Evolutionary conservation across 2,797 vertebrate species (phyloP), one percentile per base, ranked within the genome.

Genomic region (Erethizon dorsatum): DNA sequence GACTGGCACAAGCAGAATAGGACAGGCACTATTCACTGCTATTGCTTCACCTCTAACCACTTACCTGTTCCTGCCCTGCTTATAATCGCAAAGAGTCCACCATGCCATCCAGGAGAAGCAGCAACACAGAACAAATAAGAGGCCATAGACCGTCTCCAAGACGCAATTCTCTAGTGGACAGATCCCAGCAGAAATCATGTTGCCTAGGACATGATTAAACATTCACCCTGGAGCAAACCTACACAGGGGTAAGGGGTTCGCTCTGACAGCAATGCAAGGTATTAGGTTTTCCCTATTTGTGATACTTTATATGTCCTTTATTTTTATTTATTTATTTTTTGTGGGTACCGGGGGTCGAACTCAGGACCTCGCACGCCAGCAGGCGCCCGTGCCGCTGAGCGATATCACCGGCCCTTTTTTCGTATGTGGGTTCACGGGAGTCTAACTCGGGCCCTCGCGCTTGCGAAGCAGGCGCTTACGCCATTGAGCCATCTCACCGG

Each of bases 181-280:
- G 54, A 13, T 11, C 9, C 8, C 3, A 20, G 7, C 1, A 6
- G 24, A 90, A 52, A 31, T 14, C 65, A 3, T 5, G 11, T 26
- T 5, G 0, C 79, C 61, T 17, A 22, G 17, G 15, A 57, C 41
- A 41, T 0, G 2, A 28, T 59, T n/a, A 14, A 77, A 5, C 12
- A 31, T 20, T 78, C 17, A 10, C 3, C 20, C 9, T 41, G 22
- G 7, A 52, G 59, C 69, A 79, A 20, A n/a, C 26, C 31, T 14
- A 3, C 5, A n/a, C 59, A 0, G 0, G 1, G 28, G 10, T 56
- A 20, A 65, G 2, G 5, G 63, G 17, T 3, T 88, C 9, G 22
- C 24, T 37, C 57, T 20, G 59, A 75, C 18, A 50, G 56, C 56
- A 2, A 12, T 0, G 20, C 6, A 6, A 50, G 6, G 12, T 14